These are phyloP conservation scores for Myotis lucifugus DNA, from an alignment of 2,113 vertebrate genomes.

Conservation along the genomic window DNA sequence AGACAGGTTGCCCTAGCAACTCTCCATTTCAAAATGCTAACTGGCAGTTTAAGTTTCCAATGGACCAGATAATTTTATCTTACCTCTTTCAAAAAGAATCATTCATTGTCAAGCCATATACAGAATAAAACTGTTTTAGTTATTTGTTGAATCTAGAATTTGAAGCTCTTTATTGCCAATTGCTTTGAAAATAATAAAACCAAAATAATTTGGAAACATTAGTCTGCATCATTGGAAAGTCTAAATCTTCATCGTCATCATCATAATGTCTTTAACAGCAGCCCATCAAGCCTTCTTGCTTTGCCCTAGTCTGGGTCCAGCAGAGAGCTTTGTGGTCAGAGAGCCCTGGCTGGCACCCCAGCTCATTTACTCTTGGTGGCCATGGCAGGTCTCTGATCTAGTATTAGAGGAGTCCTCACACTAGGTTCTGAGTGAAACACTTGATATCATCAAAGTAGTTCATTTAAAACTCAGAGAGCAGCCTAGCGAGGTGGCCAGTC, in stretches of 20 bases:
- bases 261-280: neutral
- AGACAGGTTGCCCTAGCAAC: constrained; percentile 79
- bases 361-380: neutral
- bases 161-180: neutral
- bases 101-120: constrained; percentile 54
- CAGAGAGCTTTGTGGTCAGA: neutral
- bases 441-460: neutral
- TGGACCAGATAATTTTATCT: constrained; percentile 61
- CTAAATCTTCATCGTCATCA: neutral
- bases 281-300: neutral
- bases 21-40: constrained; percentile 68
- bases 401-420: neutral
- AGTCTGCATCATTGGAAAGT: neutral
- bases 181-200: neutral
- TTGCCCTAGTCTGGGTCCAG: neutral
- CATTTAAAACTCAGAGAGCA: neutral
- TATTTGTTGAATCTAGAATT: constrained; percentile 34
- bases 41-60: constrained; percentile 57
- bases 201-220: constrained; percentile 11
- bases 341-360: neutral
- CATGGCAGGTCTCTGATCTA: neutral
- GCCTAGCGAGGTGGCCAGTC: neutral
- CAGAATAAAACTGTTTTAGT: constrained; percentile 41
- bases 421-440: neutral
- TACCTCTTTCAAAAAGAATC: constrained; percentile 71